Conservation (phyloP, 2,113 vertebrate species). For the Vimba vimba region DNA sequence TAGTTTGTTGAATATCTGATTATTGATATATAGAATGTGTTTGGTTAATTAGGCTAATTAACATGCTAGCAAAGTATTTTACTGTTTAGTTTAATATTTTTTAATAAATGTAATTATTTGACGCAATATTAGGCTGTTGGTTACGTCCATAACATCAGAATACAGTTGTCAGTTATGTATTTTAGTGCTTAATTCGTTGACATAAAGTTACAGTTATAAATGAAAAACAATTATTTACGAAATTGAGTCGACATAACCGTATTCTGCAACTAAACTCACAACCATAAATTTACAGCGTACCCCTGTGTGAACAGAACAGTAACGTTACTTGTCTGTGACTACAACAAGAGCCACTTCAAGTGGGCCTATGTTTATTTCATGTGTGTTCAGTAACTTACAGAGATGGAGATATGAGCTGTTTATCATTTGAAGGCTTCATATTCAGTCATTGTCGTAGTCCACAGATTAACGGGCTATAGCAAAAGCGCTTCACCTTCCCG, state of each 20-base stretch:
- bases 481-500: background rate
- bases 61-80: background rate
- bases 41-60: background rate
- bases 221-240: background rate
- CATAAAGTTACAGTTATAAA: too few species aligned
- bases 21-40: background rate
- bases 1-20: background rate
- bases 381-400: background rate
- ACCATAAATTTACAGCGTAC: background rate
- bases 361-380: background rate
- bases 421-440: background rate
- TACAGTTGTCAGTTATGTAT: background rate
- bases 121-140: background rate
- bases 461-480: background rate
- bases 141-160: background rate
- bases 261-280: background rate
- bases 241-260: background rate
- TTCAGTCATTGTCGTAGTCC: background rate
- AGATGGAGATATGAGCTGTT: background rate
- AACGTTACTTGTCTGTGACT: too few species aligned
- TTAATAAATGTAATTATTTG: background rate
- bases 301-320: background rate
- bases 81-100: too few species aligned
- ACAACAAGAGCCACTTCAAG: background rate
- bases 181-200: background rate